Percentiles rank a stretch among this genome's conserved stretches.
phyloP scores from a whole-genome alignment of 2,113 vertebrate species.

The Lota lota region DNA sequence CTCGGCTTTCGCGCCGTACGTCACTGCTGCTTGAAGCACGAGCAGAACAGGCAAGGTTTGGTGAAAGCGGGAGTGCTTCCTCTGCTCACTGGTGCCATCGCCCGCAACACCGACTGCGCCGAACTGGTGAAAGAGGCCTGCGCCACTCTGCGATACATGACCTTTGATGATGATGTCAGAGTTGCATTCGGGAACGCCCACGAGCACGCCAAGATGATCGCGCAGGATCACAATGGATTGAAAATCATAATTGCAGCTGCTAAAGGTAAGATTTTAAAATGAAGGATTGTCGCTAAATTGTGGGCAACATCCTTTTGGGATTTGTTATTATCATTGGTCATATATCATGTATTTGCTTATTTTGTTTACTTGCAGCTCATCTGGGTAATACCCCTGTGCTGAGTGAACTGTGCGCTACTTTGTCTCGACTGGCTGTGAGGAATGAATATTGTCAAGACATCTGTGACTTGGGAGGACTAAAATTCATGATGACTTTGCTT shows the following conservation, averaged over 20 bases:
- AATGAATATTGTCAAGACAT: constrained; percentile 97
- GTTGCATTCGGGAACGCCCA: constrained; percentile 91
- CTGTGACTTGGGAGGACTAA: constrained; percentile 87
- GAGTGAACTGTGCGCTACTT: constrained; percentile 85
- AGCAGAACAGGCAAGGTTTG: constrained; percentile 87
- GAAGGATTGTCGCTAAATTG: background rate
- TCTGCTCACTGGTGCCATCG: constrained; percentile 70
- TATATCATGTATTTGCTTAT: background rate
- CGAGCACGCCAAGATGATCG: constrained; percentile 89
- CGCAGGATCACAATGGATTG: constrained; percentile 82
- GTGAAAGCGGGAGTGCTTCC: constrained; percentile 78
- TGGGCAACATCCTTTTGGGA: background rate
- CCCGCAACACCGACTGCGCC: constrained; percentile 50
- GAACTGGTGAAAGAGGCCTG: constrained; percentile 78
- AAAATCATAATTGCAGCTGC: constrained; percentile 86
- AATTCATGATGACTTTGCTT: constrained; percentile 82
- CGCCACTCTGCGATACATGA: constrained; percentile 83
- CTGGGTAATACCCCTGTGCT: constrained; percentile 72
- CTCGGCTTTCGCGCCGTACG: constrained; percentile 70
- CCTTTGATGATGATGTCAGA: constrained; percentile 89
- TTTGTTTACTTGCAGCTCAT: constrained; percentile 72
- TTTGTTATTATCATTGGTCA: background rate
- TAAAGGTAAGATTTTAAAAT: constrained; percentile 76
- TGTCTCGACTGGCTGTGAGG: constrained; percentile 86
- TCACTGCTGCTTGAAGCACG: constrained; percentile 86